Evolutionary conservation across 2,797 vertebrate genomes (phyloP), one percentile per base, ranked within the genome.

Genomic region (Sebastes elongatus): DNA sequence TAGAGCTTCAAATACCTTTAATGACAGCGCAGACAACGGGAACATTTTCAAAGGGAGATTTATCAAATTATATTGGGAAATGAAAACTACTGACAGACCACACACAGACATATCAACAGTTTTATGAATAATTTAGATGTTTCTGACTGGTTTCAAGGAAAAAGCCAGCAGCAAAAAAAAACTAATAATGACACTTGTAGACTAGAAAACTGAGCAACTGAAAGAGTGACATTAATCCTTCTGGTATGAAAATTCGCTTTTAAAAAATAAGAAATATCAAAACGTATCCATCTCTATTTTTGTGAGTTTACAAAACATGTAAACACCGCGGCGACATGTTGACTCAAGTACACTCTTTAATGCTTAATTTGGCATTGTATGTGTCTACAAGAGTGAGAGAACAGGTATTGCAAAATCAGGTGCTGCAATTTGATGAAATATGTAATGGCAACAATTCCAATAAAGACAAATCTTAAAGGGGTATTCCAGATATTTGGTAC

Each of bases 41-140:
- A 80, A 63, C 27, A 57, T 76, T 80, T 69, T 67, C n/a, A 64
- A 62, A 67, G 18, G 10, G 16, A 38, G 25, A 72, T 69, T 76
- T 38, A 61, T 72, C 28, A 69, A 69, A 69, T 76, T 49, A 38
- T 69, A 62, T 10, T 61, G 63, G 52, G 60, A 62, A 74, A 81
- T 75, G 28, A 81, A 85, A 81, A 74, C 23, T 71, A 53, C 70
- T 33, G 72, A 71, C 30, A 78, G 28, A 66, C 10, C 25, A 71
- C 63, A 74, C 55, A 78, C 61, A 61, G n/a, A 70, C 30, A 7
- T 32, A 32, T 67, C 63, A 79, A 72, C 70, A 68, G 30, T 32
- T 77, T 71, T 57, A 80, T 89, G 78, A 89, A 84, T 86, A 71
- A 86, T 88, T 85, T 78, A 79, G 53, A 67, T 35, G 38, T 72